Evolutionary conservation across 2,113 vertebrate genomes (phyloP).

Genomic region (Oreochromis tanganicae): DNA sequence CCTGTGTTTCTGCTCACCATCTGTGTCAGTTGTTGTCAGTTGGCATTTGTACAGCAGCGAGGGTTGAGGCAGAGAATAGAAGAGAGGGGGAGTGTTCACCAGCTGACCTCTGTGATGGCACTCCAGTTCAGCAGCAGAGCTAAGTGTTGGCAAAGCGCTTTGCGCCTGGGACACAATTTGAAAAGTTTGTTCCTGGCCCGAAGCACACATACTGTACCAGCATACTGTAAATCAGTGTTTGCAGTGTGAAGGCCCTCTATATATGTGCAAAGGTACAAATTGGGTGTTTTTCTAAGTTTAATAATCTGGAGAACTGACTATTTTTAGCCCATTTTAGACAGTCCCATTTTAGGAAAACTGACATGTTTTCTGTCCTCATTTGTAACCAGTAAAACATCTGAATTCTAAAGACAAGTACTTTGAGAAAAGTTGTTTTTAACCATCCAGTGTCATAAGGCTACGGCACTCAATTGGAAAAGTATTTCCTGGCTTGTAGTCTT

Average conservation of each 20-base stretch:
- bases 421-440: not conserved
- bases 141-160: constrained; percentile 11
- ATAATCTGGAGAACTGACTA: not conserved
- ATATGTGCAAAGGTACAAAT: not conserved
- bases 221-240: not conserved
- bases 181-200: constrained; percentile 9
- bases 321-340: not conserved
- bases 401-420: not conserved
- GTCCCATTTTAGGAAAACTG: not conserved
- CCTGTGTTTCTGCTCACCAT: constrained; percentile 71
- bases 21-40: constrained; percentile 69
- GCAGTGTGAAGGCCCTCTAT: not conserved
- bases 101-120: constrained; percentile 51
- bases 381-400: not conserved
- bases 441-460: not conserved
- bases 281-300: not conserved
- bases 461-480: not conserved
- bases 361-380: not conserved
- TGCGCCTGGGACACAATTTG: constrained; percentile 9
- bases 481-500: constrained; percentile 7
- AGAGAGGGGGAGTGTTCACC: not conserved
- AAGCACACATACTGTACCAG: constrained; percentile 1
- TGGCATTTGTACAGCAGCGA: constrained; percentile 66
- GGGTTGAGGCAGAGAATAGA: constrained; percentile 72
- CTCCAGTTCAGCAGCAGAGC: constrained; percentile 41